These are phyloP conservation scores for Dryobotodes eremita DNA, from an alignment of 2,888 invertebrate genomes.

Conservation along the genomic window DNA sequence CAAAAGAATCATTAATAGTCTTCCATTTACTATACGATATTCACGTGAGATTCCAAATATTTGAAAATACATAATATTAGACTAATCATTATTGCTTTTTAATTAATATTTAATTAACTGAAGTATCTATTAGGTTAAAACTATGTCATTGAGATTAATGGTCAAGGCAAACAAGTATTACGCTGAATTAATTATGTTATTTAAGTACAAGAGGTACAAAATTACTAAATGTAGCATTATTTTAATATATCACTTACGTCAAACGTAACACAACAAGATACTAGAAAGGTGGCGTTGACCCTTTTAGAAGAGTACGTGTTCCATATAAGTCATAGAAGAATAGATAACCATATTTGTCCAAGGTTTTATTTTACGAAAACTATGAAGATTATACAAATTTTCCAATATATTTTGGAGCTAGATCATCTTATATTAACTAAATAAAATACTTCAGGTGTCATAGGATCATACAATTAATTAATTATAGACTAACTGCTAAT, in stretches of 20 bases:
- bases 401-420: background rate
- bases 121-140: slow-evolving; percentile 22
- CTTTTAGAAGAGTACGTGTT: background rate
- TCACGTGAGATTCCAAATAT: slow-evolving; percentile 26
- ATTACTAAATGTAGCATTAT: background rate
- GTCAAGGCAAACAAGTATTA: slow-evolving; percentile 53
- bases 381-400: background rate
- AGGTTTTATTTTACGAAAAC: slow-evolving; percentile 7
- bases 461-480: background rate
- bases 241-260: background rate
- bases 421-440: background rate
- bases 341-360: background rate
- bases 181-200: slow-evolving; percentile 24
- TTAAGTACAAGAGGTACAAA: background rate
- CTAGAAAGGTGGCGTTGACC: background rate
- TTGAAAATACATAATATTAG: slow-evolving; percentile 2
- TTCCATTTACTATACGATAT: background rate
- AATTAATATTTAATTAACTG: slow-evolving; percentile 43
- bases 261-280: background rate
- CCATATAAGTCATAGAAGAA: background rate
- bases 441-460: background rate
- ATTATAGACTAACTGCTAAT: background rate
- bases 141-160: slow-evolving; percentile 55
- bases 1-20: background rate
- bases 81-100: slow-evolving; percentile 24